phyloP scores from a whole-genome alignment of 2,797 vertebrate species.

The Loris lydekkerianus region DNA sequence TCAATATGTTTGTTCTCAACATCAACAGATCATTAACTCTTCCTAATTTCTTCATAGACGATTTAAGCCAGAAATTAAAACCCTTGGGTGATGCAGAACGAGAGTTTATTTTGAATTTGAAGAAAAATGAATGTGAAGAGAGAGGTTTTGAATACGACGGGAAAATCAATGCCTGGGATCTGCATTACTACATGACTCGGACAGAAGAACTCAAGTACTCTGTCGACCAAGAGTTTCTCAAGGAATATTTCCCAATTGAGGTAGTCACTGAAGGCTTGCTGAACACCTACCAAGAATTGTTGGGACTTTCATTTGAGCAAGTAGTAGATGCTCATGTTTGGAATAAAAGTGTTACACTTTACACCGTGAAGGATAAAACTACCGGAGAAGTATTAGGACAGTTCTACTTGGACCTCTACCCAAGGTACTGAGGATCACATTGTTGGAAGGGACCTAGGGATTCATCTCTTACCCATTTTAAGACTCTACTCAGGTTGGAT shows the following conservation, averaged over 20 bases:
- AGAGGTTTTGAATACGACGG: constrained; percentile 92
- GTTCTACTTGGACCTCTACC: constrained; percentile 97
- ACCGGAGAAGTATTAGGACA: constrained; percentile 93
- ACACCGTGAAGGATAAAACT: constrained; percentile 91
- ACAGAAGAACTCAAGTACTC: constrained; percentile 96
- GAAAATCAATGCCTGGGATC: constrained; percentile 96
- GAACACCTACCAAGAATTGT: constrained; percentile 94
- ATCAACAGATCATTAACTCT: neutral
- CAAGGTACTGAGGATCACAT: constrained; percentile 90
- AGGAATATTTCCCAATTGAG: constrained; percentile 96
- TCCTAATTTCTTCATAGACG: constrained; percentile 89
- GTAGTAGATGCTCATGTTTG: constrained; percentile 92
- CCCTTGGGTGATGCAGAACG: constrained; percentile 93
- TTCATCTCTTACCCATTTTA: neutral
- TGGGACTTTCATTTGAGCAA: constrained; percentile 94
- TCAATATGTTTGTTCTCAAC: constrained; percentile 1
- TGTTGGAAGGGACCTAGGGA: constrained; percentile 10
- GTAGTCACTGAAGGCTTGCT: constrained; percentile 95
- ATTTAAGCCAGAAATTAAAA: constrained; percentile 93
- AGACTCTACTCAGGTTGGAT: neutral
- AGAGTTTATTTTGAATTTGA: constrained; percentile 93
- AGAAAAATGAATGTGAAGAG: constrained; percentile 94
- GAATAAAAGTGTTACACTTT: constrained; percentile 93
- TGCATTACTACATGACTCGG: constrained; percentile 96
- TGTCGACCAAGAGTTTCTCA: constrained; percentile 95